Evolutionary conservation across 1,140 invertebrate genomes (phyloP), one percentile per base, ranked within the genome.

Genomic region (Oncopodura yosiiana): DNA sequence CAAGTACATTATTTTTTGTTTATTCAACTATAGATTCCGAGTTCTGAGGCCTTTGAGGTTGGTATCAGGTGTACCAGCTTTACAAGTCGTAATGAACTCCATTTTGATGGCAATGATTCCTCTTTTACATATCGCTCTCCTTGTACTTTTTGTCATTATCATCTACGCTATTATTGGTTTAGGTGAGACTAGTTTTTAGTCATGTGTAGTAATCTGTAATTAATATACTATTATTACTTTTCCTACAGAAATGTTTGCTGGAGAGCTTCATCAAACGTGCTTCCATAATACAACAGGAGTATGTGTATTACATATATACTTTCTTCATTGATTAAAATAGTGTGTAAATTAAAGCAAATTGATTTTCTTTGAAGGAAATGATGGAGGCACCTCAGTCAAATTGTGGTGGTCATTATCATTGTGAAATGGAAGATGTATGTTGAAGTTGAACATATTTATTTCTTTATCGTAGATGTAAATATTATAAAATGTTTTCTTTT

Each of bases 141-240:
- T 99, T 62, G 95, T 99, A 69, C 81, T 98, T 63, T 99, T 99
- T 77, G 95, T 99, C 68, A 98, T 99, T 71, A 95, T 98, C 71
- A 99, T 99, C 74, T 99, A 98, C 74, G 95, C 95, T 62, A 98
- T 99, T 70, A 95, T 99, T 67, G 44, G 5, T 12, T 99, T 98
- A 74, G 95, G n/a, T n/a, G n/a, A n/a, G n/a, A n/a, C n/a, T n/a
- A n/a, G n/a, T n/a, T n/a, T n/a, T n/a, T n/a, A n/a, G n/a, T n/a
- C n/a, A n/a, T n/a, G n/a, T n/a, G n/a, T n/a, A n/a, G n/a, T n/a
- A n/a, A n/a, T n/a, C n/a, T n/a, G n/a, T n/a, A n/a, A n/a, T n/a
- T n/a, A n/a, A n/a, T n/a, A n/a, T n/a, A n/a, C n/a, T n/a, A n/a
- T n/a, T n/a, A n/a, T n/a, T n/a, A n/a, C n/a, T n/a, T n/a, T n/a